Percentiles rank a stretch among this genome's conserved stretches.
These are phyloP conservation scores for Labeo calbasu DNA, from an alignment of 2,797 vertebrate species.

Conservation along the genomic window DNA sequence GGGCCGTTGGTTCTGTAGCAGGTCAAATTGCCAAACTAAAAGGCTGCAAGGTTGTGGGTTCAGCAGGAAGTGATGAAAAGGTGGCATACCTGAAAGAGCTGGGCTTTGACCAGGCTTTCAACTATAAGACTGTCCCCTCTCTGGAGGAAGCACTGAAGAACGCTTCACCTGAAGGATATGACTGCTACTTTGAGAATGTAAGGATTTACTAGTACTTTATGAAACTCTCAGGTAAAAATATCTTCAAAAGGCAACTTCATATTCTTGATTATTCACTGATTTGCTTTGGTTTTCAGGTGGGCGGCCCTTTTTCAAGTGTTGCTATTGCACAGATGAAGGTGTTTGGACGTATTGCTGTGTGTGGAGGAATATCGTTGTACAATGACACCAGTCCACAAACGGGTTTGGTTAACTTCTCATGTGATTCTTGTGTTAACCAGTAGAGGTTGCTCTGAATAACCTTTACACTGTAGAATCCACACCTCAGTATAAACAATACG, in stretches of 20 bases:
- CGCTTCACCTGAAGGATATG: constrained; percentile 87
- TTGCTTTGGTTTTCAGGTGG: constrained; percentile 73
- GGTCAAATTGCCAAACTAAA: constrained; percentile 92
- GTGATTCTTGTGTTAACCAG: not conserved
- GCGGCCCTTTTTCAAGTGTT: constrained; percentile 76
- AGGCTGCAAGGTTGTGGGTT: constrained; percentile 91
- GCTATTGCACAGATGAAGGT: constrained; percentile 80
- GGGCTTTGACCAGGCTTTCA: constrained; percentile 89
- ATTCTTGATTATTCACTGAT: not conserved
- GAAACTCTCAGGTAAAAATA: too few relatives aligned
- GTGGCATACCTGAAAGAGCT: constrained; percentile 85
- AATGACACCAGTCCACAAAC: constrained; percentile 70
- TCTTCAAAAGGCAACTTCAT: not conserved
- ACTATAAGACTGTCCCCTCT: constrained; percentile 88
- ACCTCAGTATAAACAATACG: not conserved
- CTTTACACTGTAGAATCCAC: not conserved
- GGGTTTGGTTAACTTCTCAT: constrained; percentile 64
- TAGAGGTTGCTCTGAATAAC: not conserved
- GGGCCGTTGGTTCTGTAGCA: constrained; percentile 87
- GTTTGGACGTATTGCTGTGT: constrained; percentile 79
- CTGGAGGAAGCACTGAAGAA: constrained; percentile 83
- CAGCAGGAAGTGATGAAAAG: constrained; percentile 85
- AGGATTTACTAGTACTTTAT: constrained; percentile 58
- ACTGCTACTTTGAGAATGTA: constrained; percentile 94
- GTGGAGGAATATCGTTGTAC: constrained; percentile 81